Evolutionary conservation across 2,888 invertebrate genomes (phyloP).

Genomic region (Arge pagana): DNA sequence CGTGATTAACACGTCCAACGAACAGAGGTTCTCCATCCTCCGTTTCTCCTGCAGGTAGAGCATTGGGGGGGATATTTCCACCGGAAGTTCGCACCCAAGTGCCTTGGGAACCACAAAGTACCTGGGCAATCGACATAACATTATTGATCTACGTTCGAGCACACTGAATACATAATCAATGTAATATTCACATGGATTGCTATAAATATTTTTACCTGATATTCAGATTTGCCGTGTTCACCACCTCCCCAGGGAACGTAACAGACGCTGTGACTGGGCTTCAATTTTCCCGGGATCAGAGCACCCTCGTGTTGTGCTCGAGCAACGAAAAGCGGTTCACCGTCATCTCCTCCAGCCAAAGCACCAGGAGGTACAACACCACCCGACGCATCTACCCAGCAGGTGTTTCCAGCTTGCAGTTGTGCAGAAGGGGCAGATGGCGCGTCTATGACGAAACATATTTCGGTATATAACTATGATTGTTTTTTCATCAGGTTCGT

Average conservation of each 20-base stretch:
- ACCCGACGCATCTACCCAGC: slow-evolving; percentile 72
- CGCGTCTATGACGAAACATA: too few relatives aligned
- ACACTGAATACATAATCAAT: too few relatives aligned
- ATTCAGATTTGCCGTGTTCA: slow-evolving; percentile 70
- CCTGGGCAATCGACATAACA: slow-evolving; percentile 41
- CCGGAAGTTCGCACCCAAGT: slow-evolving; percentile 65
- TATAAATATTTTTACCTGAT: slow-evolving; percentile 65
- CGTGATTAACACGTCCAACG: slow-evolving; percentile 77
- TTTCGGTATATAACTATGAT: too few relatives aligned
- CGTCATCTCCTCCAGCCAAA: slow-evolving; percentile 71
- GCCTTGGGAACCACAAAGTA: slow-evolving; percentile 53
- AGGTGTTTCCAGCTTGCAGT: slow-evolving; percentile 57
- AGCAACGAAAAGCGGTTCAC: slow-evolving; percentile 69
- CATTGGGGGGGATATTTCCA: slow-evolving; percentile 73
- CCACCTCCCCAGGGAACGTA: slow-evolving; percentile 80
- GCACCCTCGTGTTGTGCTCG: slow-evolving; percentile 73
- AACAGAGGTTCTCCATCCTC: slow-evolving; percentile 81
- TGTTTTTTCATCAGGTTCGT: too few relatives aligned
- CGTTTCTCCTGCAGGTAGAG: slow-evolving; percentile 72
- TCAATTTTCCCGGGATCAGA: slow-evolving; percentile 79
- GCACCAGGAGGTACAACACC: slow-evolving; percentile 76
- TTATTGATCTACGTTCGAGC: too few relatives aligned
- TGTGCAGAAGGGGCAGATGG: slow-evolving; percentile 40
- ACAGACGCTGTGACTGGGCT: slow-evolving; percentile 70
- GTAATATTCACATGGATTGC: too few relatives aligned